Evolutionary conservation across 1,140 invertebrate species (phyloP).

Genomic region (Zaprionus camerounensis): DNA sequence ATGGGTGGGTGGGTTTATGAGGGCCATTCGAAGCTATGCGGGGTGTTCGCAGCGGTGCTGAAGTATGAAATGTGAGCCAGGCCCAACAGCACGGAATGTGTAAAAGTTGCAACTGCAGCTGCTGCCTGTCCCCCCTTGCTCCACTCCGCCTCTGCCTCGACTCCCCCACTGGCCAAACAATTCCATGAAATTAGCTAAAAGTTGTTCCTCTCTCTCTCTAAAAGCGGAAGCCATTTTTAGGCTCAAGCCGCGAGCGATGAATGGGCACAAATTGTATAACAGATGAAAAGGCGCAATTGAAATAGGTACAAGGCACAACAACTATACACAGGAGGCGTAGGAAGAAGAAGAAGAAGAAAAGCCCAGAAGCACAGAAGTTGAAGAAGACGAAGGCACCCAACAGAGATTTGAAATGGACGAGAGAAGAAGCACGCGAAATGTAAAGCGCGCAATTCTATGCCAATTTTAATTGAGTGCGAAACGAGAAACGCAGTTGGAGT

Average conservation of each 20-base stretch:
- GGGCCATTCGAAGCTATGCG: slow-evolving; percentile 1
- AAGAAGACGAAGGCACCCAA: slow-evolving; percentile 7
- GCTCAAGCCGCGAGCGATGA: slow-evolving; percentile 76
- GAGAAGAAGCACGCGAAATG: slow-evolving; percentile 47
- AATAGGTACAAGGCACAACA: slow-evolving; percentile 25
- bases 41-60: slow-evolving; percentile 12
- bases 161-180: slow-evolving; percentile 54
- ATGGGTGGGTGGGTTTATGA: slow-evolving; percentile 22
- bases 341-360: slow-evolving; percentile 8
- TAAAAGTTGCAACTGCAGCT: slow-evolving; percentile 78
- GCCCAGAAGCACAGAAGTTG: background rate
- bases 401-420: slow-evolving; percentile 26
- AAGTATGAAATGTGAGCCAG: slow-evolving; percentile 65
- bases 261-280: slow-evolving; percentile 74
- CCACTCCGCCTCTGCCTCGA: background rate
- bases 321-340: background rate
- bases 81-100: slow-evolving; percentile 76
- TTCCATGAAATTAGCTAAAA: slow-evolving; percentile 78
- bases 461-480: slow-evolving; percentile 72
- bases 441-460: slow-evolving; percentile 63
- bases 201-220: slow-evolving; percentile 45
- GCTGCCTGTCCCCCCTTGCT: slow-evolving; percentile 32
- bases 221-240: slow-evolving; percentile 66
- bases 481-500: slow-evolving; percentile 41
- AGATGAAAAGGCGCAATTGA: slow-evolving; percentile 62